A percentile compares a stretch with the other conserved stretches of the same genome.
Evolutionary conservation across 2,797 vertebrate species (phyloP).

Genomic region (Melanitta fusca): DNA sequence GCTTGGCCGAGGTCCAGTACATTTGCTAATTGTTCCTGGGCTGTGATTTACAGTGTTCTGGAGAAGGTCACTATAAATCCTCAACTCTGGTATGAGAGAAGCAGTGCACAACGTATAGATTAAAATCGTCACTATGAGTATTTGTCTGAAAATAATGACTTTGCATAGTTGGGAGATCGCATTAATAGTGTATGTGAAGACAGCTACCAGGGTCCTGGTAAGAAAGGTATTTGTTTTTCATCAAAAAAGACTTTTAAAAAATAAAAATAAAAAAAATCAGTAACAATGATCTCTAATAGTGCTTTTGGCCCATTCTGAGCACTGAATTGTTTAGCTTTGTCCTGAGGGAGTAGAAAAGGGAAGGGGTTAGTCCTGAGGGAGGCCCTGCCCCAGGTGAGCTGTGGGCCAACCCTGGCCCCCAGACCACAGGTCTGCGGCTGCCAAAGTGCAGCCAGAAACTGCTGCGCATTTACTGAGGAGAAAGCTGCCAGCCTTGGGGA

Average conservation of each 20-base stretch:
- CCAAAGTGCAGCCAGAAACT: neutral
- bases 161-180: neutral
- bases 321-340: neutral
- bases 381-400: too few species aligned
- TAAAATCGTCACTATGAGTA: neutral
- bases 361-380: neutral
- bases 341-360: rapidly evolving
- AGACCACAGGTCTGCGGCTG: neutral
- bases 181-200: neutral
- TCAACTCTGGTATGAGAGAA: neutral
- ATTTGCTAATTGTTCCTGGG: neutral
- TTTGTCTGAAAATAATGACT: neutral
- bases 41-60: rapidly evolving
- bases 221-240: neutral
- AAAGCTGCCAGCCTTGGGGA: neutral
- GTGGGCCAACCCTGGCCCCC: too few species aligned
- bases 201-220: rapidly evolving
- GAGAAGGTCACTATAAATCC: neutral
- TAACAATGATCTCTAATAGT: neutral
- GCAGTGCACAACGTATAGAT: rapidly evolving
- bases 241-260: neutral
- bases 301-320: neutral
- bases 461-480: rapidly evolving
- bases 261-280: neutral
- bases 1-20: rapidly evolving